These are phyloP conservation scores for Crotalus helleri DNA, from an alignment of 2,113 vertebrate species.

Conservation along the genomic window DNA sequence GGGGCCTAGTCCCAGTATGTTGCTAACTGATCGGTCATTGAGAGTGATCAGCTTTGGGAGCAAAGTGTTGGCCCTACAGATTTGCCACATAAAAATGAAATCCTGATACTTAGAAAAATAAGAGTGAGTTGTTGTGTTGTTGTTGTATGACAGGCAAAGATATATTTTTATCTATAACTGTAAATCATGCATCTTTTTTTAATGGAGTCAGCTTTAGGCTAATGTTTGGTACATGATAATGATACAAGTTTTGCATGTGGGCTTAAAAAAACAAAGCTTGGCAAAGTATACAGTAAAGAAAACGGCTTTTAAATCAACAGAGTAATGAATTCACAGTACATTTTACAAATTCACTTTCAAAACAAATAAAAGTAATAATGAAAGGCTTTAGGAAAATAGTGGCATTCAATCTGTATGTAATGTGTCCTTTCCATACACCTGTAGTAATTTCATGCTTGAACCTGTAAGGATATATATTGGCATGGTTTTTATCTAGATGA, in stretches of 20 bases:
- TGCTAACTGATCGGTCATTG: slow-evolving; percentile 37
- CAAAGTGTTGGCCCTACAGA: slow-evolving; percentile 41
- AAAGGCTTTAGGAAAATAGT: slow-evolving; percentile 20
- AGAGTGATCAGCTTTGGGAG: slow-evolving; percentile 41
- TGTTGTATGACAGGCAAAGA: slow-evolving; percentile 32
- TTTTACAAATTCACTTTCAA: slow-evolving; percentile 19
- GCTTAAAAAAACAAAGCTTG: slow-evolving; percentile 29
- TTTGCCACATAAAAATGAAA: slow-evolving; percentile 25
- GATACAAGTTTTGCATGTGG: slow-evolving; percentile 21
- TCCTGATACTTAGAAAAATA: slow-evolving; percentile 44
- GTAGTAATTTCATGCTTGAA: slow-evolving; percentile 18
- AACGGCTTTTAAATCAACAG: background rate
- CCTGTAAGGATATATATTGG: slow-evolving; percentile 5
- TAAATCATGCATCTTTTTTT: slow-evolving; percentile 29
- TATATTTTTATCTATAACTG: slow-evolving; percentile 38
- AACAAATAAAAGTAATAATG: slow-evolving; percentile 17
- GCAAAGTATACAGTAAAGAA: slow-evolving; percentile 7
- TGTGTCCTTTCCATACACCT: slow-evolving; percentile 34
- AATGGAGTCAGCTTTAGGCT: slow-evolving; percentile 17
- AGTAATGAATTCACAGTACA: slow-evolving; percentile 25
- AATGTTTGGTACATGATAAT: slow-evolving; percentile 28
- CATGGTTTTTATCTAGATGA: background rate
- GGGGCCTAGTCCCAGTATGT: slow-evolving; percentile 40
- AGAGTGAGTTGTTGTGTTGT: slow-evolving; percentile 30
- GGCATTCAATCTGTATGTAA: slow-evolving; percentile 2